Conservation (phyloP, 2,888 invertebrate genomes). For the Lasioglossum morio region DNA sequence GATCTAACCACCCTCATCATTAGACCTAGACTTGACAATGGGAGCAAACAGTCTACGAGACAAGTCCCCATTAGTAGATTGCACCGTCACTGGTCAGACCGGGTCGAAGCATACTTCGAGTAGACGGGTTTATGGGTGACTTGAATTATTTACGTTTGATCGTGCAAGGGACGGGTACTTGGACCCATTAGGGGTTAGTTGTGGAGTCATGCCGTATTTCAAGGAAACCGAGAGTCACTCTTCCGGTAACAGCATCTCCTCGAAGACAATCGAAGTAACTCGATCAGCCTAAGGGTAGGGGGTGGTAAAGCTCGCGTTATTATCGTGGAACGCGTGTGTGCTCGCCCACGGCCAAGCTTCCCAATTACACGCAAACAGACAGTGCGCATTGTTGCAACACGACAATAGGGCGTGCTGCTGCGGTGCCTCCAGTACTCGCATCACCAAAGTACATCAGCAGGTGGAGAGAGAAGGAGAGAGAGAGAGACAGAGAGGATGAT, state of each 20-base stretch:
- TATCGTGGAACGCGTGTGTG: conserved; percentile 47
- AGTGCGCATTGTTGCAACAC: conserved; percentile 56
- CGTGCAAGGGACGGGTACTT: background rate
- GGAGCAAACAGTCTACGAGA: background rate
- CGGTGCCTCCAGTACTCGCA: conserved; percentile 4
- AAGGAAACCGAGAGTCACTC: conserved; percentile 10
- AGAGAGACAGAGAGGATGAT: background rate
- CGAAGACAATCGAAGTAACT: conserved; percentile 67
- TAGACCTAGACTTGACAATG: background rate
- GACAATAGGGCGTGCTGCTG: conserved; percentile 46
- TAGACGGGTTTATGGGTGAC: background rate
- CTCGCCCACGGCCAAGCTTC: conserved; percentile 50
- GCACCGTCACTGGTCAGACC: background rate
- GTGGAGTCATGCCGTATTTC: background rate
- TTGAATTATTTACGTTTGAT: background rate
- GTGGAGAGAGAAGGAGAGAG: background rate
- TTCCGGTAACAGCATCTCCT: conserved; percentile 4
- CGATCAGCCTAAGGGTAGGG: conserved; percentile 51
- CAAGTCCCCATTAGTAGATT: background rate
- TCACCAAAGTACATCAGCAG: conserved; percentile 22
- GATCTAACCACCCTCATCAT: too few species aligned
- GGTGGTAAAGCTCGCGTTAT: conserved; percentile 59
- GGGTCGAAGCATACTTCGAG: background rate
- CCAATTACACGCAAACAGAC: conserved; percentile 71
- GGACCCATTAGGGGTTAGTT: background rate